Conservation (phyloP, 2,113 vertebrate genomes). For the Antennarius striatus region DNA sequence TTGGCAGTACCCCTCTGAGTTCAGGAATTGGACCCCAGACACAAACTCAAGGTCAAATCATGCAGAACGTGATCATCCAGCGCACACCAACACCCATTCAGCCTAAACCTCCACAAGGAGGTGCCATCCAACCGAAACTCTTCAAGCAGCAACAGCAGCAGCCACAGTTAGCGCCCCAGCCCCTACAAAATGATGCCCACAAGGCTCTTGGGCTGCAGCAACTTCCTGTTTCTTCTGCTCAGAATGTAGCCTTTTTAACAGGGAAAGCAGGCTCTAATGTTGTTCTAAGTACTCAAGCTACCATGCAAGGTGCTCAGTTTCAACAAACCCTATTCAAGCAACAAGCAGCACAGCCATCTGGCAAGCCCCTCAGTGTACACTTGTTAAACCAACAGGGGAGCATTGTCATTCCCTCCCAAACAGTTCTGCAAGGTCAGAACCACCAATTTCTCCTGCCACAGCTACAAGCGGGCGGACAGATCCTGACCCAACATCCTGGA, state of each 20-base stretch:
- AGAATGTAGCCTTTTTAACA: constrained; percentile 91
- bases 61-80: constrained; percentile 94
- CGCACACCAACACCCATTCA: constrained; percentile 95
- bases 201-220: constrained; percentile 85
- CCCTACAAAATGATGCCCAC: constrained; percentile 85
- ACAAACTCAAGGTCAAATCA: constrained; percentile 83
- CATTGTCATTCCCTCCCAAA: constrained; percentile 93
- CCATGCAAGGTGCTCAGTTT: constrained; percentile 80
- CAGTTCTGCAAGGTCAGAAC: constrained; percentile 87
- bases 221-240: constrained; percentile 80
- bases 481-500: constrained; percentile 85
- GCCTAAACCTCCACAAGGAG: constrained; percentile 88
- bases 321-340: constrained; percentile 86
- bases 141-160: constrained; percentile 81
- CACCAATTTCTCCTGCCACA: constrained; percentile 93
- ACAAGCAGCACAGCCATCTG: constrained; percentile 79
- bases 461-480: constrained; percentile 87
- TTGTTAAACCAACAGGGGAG: constrained; percentile 91
- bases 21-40: constrained; percentile 71
- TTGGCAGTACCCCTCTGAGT: constrained; percentile 69
- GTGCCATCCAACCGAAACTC: constrained; percentile 88
- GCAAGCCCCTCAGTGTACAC: constrained; percentile 92
- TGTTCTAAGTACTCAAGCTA: constrained; percentile 84
- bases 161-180: constrained; percentile 74
- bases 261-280: constrained; percentile 88